phyloP scores from a whole-genome alignment of 2,797 vertebrate species.

The Sebastes dallii region DNA sequence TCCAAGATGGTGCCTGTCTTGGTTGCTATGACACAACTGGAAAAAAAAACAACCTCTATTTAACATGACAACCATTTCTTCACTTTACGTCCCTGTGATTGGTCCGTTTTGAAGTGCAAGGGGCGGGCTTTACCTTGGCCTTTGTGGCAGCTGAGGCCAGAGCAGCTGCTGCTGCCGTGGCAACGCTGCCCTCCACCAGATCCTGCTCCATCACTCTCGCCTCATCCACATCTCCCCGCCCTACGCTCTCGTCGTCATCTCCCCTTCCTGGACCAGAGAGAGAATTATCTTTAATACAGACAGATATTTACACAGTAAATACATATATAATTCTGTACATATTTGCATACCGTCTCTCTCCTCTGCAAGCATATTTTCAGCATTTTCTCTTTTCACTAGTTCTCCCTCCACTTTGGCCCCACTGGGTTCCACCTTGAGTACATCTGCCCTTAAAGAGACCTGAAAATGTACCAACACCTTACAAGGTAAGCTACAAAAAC shows the following conservation, averaged over 20 bases:
- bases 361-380: constrained; percentile 70
- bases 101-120: background rate
- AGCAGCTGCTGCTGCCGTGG: constrained; percentile 93
- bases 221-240: constrained; percentile 81
- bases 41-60: background rate
- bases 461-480: constrained; percentile 19
- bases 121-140: constrained; percentile 88
- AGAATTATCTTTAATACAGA: background rate
- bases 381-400: constrained; percentile 77
- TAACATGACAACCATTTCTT: background rate
- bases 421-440: constrained; percentile 64
- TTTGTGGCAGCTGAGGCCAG: constrained; percentile 95
- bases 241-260: constrained; percentile 84
- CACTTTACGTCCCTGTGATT: background rate
- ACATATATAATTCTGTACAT: background rate
- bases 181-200: constrained; percentile 90
- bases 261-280: constrained; percentile 39
- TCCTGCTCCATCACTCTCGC: constrained; percentile 89
- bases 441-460: constrained; percentile 58
- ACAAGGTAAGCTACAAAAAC: background rate
- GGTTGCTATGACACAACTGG: constrained; percentile 11
- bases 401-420: constrained; percentile 56
- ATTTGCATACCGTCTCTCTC: constrained; percentile 70
- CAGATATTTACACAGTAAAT: background rate
- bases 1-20: background rate